Conservation (phyloP, 2,888 invertebrate species). For the Macrosiphum euphorbiae region DNA sequence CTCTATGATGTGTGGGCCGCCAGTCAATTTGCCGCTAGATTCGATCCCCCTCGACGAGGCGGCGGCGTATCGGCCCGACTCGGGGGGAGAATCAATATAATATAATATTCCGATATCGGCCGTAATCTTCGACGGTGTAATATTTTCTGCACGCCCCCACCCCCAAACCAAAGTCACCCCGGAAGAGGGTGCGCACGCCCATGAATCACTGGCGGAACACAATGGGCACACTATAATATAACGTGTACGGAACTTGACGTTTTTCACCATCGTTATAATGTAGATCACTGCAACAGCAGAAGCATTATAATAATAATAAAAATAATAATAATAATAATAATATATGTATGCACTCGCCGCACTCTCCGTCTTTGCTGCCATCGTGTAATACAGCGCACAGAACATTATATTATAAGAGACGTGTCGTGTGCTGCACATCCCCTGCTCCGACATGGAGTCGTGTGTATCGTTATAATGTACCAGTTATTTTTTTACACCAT, state of each 20-base stretch:
- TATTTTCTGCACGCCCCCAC: not conserved
- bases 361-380: not conserved
- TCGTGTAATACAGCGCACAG: not conserved
- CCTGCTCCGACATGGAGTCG: not conserved
- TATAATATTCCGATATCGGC: conserved; percentile 32
- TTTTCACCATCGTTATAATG: conserved; percentile 24
- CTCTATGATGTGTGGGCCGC: not conserved
- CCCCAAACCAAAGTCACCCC: not conserved
- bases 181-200: not conserved
- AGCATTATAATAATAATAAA: not conserved
- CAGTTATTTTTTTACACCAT: not conserved
- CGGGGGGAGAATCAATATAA: conserved; percentile 15
- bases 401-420: not conserved
- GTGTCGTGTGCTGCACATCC: not conserved
- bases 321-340: not conserved
- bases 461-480: not conserved
- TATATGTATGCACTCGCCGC: not conserved
- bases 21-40: conserved; percentile 34
- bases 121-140: conserved; percentile 24
- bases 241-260: conserved; percentile 24
- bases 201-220: conserved; percentile 45
- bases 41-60: not conserved
- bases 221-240: not conserved
- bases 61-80: not conserved
- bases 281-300: not conserved